Percentiles rank a stretch among this genome's conserved stretches.
Evolutionary conservation across 2,113 vertebrate genomes (phyloP).

Genomic region (Sturnus vulgaris): DNA sequence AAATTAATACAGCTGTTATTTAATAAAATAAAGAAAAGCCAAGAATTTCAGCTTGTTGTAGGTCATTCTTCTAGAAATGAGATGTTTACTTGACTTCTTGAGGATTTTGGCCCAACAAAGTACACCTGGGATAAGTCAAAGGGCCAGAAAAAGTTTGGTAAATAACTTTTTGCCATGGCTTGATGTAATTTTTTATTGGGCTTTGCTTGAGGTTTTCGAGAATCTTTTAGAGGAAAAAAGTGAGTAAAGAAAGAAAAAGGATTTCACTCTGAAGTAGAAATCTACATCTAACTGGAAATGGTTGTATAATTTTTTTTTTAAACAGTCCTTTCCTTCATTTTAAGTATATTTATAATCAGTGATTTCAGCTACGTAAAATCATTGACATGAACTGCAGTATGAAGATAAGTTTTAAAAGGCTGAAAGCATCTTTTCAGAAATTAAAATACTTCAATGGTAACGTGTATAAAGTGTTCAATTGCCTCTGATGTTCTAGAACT

Average conservation of each 20-base stretch:
- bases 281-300: background rate
- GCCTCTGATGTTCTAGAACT: background rate
- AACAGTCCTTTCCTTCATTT: background rate
- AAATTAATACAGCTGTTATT: background rate
- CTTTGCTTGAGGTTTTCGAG: background rate
- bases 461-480: fast-evolving
- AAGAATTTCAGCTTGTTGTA: background rate
- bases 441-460: background rate
- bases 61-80: background rate
- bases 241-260: background rate
- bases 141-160: background rate
- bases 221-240: background rate
- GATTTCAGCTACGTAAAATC: background rate
- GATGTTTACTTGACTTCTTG: background rate
- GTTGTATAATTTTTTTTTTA: background rate
- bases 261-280: background rate
- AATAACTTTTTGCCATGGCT: background rate
- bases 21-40: background rate
- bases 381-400: background rate
- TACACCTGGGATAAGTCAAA: background rate
- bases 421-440: background rate
- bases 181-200: background rate
- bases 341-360: background rate
- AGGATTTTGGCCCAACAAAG: background rate
- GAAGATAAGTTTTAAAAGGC: background rate